These are phyloP conservation scores for Aphis craccivora DNA, from an alignment of 1,140 invertebrate species.

Conservation along the genomic window DNA sequence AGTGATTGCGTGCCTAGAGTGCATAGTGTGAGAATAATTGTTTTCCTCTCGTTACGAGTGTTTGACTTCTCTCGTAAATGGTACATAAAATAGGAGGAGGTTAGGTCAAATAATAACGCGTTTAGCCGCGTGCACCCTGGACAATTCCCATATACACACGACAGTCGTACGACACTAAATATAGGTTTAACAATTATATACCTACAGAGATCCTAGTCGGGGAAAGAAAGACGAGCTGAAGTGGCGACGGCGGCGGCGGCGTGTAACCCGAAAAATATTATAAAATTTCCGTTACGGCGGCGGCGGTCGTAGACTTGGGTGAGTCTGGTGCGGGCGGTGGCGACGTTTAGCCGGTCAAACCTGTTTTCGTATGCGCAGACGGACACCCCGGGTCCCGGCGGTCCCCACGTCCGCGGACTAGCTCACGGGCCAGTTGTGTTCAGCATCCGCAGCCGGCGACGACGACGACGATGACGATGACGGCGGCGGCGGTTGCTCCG, in stretches of 20 bases:
- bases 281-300: constrained; percentile 2
- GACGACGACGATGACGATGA: background rate
- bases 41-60: background rate
- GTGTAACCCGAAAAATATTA: constrained; percentile 51
- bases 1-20: too few relatives aligned
- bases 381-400: constrained; percentile 5
- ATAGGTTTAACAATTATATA: too few relatives aligned
- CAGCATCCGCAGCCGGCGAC: constrained; percentile 38
- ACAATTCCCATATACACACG: too few relatives aligned
- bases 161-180: too few relatives aligned
- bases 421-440: background rate
- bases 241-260: background rate
- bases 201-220: constrained; percentile 63
- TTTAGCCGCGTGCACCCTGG: too few relatives aligned
- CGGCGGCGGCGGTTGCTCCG: background rate
- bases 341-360: constrained; percentile 51
- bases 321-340: constrained; percentile 31
- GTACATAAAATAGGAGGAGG: too few relatives aligned
- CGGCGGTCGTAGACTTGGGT: background rate
- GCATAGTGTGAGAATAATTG: background rate
- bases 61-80: too few relatives aligned
- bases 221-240: background rate
- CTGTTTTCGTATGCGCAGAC: constrained; percentile 41
- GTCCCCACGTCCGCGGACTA: background rate
- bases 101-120: too few relatives aligned